These are phyloP conservation scores for Nesidiocoris tenuis DNA, from an alignment of 2,888 invertebrate genomes.

Conservation along the genomic window DNA sequence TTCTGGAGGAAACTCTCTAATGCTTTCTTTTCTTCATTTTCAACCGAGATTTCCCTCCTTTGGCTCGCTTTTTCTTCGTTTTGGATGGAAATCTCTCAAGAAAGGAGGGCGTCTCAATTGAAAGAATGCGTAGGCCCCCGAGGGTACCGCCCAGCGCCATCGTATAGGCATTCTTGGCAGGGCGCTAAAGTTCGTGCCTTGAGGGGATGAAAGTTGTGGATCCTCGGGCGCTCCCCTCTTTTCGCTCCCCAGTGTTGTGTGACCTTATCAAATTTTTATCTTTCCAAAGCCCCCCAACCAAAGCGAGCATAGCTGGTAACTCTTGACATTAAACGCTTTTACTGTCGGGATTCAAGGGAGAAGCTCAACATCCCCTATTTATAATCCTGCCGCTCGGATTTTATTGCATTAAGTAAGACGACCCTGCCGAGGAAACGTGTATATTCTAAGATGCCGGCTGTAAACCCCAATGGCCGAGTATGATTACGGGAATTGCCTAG, in stretches of 20 bases:
- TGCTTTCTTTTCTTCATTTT: no score
- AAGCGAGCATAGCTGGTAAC: background rate
- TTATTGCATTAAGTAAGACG: background rate
- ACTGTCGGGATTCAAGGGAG: slow-evolving; percentile 3
- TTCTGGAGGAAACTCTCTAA: no score
- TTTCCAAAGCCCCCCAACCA: background rate
- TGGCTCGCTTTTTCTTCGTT: no score
- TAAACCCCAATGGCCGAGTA: no score
- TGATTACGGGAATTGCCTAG: no score
- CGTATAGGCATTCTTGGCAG: background rate
- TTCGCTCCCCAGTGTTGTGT: background rate
- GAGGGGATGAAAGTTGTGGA: background rate
- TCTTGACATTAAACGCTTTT: slow-evolving; percentile 36
- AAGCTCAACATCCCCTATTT: background rate
- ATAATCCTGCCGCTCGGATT: background rate
- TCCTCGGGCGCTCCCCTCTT: background rate
- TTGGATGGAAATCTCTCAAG: no score
- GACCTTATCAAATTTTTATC: background rate
- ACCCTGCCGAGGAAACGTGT: background rate
- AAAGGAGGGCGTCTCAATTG: background rate
- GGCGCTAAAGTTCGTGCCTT: background rate
- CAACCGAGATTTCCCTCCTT: no score
- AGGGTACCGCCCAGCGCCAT: background rate
- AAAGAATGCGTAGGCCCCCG: background rate
- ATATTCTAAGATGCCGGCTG: background rate